Evolutionary conservation across 2,888 invertebrate genomes (phyloP), one percentile per base, ranked within the genome.

Genomic region (Byasa hedistus): DNA sequence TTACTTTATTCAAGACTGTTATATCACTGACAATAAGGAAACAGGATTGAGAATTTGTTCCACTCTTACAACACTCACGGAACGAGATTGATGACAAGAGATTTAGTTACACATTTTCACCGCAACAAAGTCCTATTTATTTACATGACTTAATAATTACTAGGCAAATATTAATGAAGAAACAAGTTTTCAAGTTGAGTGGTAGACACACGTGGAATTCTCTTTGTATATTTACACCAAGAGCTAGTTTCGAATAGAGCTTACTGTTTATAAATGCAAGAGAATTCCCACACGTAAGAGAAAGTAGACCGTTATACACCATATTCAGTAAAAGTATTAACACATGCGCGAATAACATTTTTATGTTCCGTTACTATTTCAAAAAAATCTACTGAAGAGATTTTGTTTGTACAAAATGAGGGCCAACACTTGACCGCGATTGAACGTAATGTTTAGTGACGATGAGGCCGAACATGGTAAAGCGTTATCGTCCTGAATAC

Each of bases 21-120:
- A 39, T 39, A 15, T 48, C 10, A 48, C 48, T 48, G 5, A n/a
- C 8, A 7, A 48, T 7, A n/a, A 48, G 4, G 19, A n/a, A n/a
- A 48, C n/a, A n/a, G 7, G 39, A 39, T 15, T 39, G n/a, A 48
- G 8, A 39, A 48, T n/a, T 48, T 48, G 2, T 48, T 19, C 48
- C 19, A n/a, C 19, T n/a, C n/a, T 62, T 56, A 23, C 56, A 44
- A 44, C 62, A 62, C 19, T 44, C 44, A 24, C 62, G 62, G 56
- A 60, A 60, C 52, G 39, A 62, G 23, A 44, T 24, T 19, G 44
- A 27, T 15, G 58, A 56, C 56, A n/a, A 24, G 27, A 22, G 44
- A 62, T 56, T 56, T 55, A 24, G 44, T 62, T 62, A 62, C 62
- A 62, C 62, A 21, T 21, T 24, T 39, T n/a, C 44, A 44, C 56